Evolutionary conservation across 2,888 invertebrate genomes (phyloP).

Genomic region (Thalpophila matura): DNA sequence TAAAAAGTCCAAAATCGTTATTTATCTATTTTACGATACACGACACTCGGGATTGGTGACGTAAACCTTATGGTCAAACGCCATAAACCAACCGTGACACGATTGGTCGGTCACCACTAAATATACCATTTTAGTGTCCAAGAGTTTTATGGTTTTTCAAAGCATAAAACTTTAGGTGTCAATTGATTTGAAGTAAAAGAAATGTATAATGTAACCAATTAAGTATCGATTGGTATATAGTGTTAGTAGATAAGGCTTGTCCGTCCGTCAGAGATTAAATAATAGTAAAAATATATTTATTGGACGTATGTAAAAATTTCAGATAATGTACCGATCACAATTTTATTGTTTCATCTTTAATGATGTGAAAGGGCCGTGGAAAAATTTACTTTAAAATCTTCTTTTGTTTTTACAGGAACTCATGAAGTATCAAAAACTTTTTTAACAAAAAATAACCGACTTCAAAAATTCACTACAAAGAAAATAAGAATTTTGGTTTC

Average conservation of each 20-base stretch:
- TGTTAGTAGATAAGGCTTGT: constrained; percentile 42
- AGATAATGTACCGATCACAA: background rate
- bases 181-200: constrained; percentile 76
- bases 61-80: constrained; percentile 71
- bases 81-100: constrained; percentile 79
- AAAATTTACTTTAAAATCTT: no score
- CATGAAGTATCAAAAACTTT: no score
- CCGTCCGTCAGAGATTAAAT: constrained; percentile 44
- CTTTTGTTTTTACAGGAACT: no score
- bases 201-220: constrained; percentile 65
- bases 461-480: no score
- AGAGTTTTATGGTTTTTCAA: constrained; percentile 73
- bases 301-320: constrained; percentile 6
- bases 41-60: constrained; percentile 83
- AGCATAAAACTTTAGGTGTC: constrained; percentile 86
- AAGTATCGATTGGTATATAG: constrained; percentile 60
- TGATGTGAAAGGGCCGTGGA: constrained; percentile 11
- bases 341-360: constrained; percentile 8
- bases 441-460: no score
- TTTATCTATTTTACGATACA: constrained; percentile 84
- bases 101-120: constrained; percentile 83
- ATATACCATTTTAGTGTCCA: constrained; percentile 80
- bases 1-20: constrained; percentile 71
- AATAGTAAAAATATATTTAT: constrained; percentile 33
- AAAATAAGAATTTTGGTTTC: no score